A percentile compares a stretch with the other conserved stretches of the same genome.
Conservation (phyloP, 2,113 vertebrate genomes). For the Pao palembangensis region DNA sequence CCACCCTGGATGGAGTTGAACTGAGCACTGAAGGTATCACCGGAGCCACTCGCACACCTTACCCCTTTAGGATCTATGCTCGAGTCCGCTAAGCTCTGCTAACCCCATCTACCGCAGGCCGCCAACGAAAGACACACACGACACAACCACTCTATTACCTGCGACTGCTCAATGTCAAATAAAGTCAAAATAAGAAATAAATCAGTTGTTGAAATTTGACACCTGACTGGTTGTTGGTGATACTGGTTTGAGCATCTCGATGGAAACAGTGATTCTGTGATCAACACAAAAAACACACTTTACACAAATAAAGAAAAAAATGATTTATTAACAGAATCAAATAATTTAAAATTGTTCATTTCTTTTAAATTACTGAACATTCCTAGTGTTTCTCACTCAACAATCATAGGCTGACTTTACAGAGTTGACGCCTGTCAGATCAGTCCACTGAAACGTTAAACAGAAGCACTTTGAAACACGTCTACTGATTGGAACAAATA, state of each 20-base stretch:
- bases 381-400: background rate
- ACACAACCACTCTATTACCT: background rate
- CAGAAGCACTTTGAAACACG: constrained; percentile 3
- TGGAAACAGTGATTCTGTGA: no score
- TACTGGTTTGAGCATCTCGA: no score
- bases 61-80: constrained; percentile 70
- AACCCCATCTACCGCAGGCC: background rate
- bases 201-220: background rate
- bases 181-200: background rate
- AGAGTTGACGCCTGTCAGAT: constrained; percentile 22
- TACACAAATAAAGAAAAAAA: no score
- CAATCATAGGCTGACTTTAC: background rate
- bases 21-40: constrained; percentile 46
- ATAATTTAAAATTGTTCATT: no score
- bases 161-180: no score
- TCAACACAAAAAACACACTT: no score
- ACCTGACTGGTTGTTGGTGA: no score
- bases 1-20: constrained; percentile 33
- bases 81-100: constrained; percentile 48
- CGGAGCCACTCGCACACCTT: constrained; percentile 46
- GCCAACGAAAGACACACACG: no score
- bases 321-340: no score
- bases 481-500: background rate
- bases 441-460: constrained; percentile 28
- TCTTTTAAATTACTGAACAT: background rate